Evolutionary conservation across 2,888 invertebrate genomes (phyloP).

Genomic region (Andrena hattorfiana): DNA sequence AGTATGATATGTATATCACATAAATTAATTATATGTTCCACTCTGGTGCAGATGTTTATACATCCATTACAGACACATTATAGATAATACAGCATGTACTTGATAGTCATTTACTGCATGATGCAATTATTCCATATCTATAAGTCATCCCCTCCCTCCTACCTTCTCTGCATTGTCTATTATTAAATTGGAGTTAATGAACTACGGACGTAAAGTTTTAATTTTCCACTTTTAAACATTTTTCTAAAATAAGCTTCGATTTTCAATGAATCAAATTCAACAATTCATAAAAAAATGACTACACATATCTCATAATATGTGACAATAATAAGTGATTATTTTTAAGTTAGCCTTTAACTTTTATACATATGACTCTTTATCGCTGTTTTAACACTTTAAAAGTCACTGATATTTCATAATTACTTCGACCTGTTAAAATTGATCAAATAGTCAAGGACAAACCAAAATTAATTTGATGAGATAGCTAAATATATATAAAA

Average conservation of each 20-base stretch:
- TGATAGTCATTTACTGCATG: not conserved
- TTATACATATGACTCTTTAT: no score
- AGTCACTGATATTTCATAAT: no score
- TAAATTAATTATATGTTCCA: not conserved
- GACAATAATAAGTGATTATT: no score
- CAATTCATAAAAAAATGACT: not conserved
- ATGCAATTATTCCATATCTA: slow-evolving; percentile 21
- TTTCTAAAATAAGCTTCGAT: not conserved
- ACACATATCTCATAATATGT: no score
- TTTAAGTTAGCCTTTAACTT: no score
- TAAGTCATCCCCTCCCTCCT: slow-evolving; percentile 7
- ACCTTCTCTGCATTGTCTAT: not conserved
- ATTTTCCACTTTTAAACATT: not conserved
- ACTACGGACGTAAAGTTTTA: not conserved
- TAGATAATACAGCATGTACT: not conserved
- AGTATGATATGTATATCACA: not conserved
- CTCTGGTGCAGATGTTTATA: not conserved
- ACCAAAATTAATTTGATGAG: no score
- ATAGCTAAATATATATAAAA: no score
- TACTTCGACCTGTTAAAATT: no score
- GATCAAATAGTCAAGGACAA: no score
- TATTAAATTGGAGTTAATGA: slow-evolving; percentile 22
- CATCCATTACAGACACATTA: not conserved
- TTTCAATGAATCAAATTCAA: not conserved
- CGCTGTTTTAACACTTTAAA: no score